Conservation (phyloP, 2,888 invertebrate species). For the Tromatobia lineatoria region DNA sequence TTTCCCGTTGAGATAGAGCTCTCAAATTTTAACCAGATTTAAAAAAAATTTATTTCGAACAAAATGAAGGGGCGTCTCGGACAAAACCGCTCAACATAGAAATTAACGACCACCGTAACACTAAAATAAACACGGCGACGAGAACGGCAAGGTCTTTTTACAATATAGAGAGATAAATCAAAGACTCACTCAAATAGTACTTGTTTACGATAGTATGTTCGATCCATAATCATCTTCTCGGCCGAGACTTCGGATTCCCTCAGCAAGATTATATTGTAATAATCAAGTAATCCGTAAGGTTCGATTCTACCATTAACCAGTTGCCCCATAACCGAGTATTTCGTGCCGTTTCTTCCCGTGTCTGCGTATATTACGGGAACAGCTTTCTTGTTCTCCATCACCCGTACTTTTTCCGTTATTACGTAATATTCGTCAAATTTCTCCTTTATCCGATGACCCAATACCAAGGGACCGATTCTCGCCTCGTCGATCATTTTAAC, state of each 20-base stretch:
- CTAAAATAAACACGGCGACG: no score
- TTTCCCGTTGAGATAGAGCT: no score
- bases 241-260: background rate
- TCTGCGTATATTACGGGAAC: background rate
- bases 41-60: no score
- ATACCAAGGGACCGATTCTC: background rate
- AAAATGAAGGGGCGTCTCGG: no score
- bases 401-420: background rate
- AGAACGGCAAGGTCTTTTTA: no score
- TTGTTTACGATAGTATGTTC: background rate
- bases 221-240: background rate
- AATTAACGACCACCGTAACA: no score
- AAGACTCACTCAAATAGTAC: background rate
- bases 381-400: background rate
- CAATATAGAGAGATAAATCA: background rate
- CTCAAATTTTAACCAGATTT: no score
- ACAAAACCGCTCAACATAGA: no score
- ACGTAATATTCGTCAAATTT: background rate
- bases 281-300: background rate
- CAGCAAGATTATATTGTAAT: slow-evolving; percentile 2
- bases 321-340: slow-evolving; percentile 6
- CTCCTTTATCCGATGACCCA: slow-evolving; percentile 20
- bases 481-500: background rate
- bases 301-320: background rate
- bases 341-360: background rate